phyloP scores from a whole-genome alignment of 2,888 invertebrate genomes.

The Bombyx huttoni region DNA sequence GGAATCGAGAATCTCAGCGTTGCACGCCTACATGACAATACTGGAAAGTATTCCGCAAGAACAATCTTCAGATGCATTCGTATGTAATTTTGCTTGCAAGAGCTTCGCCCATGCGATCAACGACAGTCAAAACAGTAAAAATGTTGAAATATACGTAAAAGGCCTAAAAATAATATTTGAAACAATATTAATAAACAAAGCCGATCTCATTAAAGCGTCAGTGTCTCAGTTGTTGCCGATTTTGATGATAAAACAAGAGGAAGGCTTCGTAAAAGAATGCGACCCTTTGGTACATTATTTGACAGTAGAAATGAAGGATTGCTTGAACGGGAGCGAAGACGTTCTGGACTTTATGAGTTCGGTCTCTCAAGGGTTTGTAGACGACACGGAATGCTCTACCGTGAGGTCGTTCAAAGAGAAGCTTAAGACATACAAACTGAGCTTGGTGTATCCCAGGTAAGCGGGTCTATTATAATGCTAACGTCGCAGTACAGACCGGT shows the following conservation, averaged over 20 bases:
- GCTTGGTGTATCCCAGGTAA: constrained; percentile 46
- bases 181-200: constrained; percentile 47
- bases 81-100: constrained; percentile 70
- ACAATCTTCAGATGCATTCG: constrained; percentile 58
- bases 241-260: constrained; percentile 55
- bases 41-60: constrained; percentile 49
- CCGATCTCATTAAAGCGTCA: constrained; percentile 49
- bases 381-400: constrained; percentile 17
- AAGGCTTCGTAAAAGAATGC: constrained; percentile 33
- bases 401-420: constrained; percentile 29
- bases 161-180: constrained; percentile 55
- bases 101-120: constrained; percentile 67
- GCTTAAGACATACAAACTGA: constrained; percentile 30
- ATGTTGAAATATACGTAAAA: constrained; percentile 34
- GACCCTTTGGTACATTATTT: constrained; percentile 62
- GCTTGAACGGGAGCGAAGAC: constrained; percentile 56
- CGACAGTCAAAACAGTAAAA: constrained; percentile 27
- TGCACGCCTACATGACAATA: constrained; percentile 73
- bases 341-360: constrained; percentile 35
- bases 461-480: background rate
- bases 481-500: no score
- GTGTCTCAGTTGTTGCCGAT: constrained; percentile 66
- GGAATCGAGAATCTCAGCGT: constrained; percentile 64
- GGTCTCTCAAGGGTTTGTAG: constrained; percentile 20
- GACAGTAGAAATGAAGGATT: constrained; percentile 55